Percentiles rank a stretch among this genome's conserved stretches.
Conservation (phyloP, 1,140 invertebrate genomes). For the Diuraphis noxia region DNA sequence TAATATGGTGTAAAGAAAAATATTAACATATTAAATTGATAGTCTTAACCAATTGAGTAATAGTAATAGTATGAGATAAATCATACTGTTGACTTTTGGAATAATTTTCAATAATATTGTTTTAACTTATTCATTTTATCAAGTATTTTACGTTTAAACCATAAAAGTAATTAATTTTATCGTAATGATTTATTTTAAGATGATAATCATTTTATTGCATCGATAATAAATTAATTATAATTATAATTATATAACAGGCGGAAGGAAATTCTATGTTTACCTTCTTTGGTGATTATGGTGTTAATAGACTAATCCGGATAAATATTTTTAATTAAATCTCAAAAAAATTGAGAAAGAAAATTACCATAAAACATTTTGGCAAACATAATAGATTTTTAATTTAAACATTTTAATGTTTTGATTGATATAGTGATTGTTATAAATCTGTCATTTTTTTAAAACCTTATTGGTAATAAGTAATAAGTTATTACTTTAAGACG, state of each 20-base stretch:
- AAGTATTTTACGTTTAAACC: neutral
- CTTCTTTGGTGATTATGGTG: neutral
- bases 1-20: neutral
- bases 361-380: neutral
- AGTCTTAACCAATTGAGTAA: neutral
- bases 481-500: too few relatives aligned
- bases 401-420: neutral
- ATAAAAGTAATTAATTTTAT: neutral
- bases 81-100: neutral
- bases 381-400: neutral
- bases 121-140: neutral
- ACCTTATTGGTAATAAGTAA: too few relatives aligned
- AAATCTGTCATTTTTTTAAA: neutral
- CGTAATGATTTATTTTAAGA: neutral
- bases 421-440: neutral
- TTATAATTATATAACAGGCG: neutral
- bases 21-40: neutral
- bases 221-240: neutral
- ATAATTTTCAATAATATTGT: neutral
- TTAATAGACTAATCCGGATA: neutral
- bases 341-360: neutral
- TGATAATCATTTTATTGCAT: conserved; percentile 1
- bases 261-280: neutral
- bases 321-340: neutral
- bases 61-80: neutral